phyloP scores from a whole-genome alignment of 92 coral and sea anemone genomes.

The Umimayanthus chanpuru region DNA sequence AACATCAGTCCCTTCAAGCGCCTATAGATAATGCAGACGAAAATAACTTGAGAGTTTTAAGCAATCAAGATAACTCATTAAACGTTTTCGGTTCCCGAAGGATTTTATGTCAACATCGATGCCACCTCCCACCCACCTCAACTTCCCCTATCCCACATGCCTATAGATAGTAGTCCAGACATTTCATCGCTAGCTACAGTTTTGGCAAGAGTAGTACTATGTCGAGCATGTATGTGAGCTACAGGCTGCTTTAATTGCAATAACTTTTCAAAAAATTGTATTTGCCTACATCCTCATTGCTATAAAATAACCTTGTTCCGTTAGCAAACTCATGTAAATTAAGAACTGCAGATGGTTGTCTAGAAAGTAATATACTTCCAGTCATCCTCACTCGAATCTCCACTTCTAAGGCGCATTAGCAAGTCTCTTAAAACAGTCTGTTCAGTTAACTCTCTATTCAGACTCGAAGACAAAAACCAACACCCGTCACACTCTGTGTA shows the following conservation, averaged over 20 bases:
- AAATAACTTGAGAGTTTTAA: constrained; percentile 20
- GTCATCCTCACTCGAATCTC: constrained; percentile 48
- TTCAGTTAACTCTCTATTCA: neutral
- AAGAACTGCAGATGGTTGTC: constrained; percentile 54
- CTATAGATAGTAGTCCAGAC: constrained; percentile 31
- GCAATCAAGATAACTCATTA: constrained; percentile 4
- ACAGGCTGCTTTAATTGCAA: constrained; percentile 29
- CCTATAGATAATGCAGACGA: constrained; percentile 2
- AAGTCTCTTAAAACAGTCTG: constrained; percentile 29
- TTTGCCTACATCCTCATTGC: constrained; percentile 41
- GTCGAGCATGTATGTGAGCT: constrained; percentile 40
- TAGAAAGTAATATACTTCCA: constrained; percentile 49
- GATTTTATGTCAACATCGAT: constrained; percentile 7
- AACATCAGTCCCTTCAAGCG: neutral
- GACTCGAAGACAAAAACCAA: too few species aligned
- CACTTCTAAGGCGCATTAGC: constrained; percentile 41
- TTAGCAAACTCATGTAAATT: constrained; percentile 44
- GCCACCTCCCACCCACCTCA: too few species aligned
- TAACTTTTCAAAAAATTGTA: constrained; percentile 29
- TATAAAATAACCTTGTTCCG: constrained; percentile 44
- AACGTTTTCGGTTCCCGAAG: constrained; percentile 8
- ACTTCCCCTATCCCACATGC: too few species aligned
- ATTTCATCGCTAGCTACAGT: constrained; percentile 42
- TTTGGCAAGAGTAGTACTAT: constrained; percentile 40
- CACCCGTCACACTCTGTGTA: too few species aligned